A percentile compares a stretch with the other conserved stretches of the same genome.
Conservation (phyloP, 2,113 vertebrate species). For the Ameiurus melas region DNA sequence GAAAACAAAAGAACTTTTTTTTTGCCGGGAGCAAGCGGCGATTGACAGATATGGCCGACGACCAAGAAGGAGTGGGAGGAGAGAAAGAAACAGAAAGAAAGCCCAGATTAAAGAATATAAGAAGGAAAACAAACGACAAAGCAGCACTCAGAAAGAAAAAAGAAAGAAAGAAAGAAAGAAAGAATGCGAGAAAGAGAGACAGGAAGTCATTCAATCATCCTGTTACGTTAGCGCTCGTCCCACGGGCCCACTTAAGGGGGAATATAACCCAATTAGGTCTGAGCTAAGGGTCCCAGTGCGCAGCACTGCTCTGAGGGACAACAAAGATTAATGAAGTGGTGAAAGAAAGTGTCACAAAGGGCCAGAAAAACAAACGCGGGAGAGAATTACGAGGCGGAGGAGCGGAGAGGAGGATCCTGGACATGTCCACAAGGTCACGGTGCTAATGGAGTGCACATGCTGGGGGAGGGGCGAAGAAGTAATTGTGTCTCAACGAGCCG, state of each 20-base stretch:
- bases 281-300: slow-evolving; percentile 46
- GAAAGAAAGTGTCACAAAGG: slow-evolving; percentile 53
- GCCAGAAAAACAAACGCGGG: slow-evolving; percentile 26
- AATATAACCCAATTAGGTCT: slow-evolving; percentile 61
- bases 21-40: slow-evolving; percentile 58
- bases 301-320: slow-evolving; percentile 24
- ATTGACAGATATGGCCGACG: slow-evolving; percentile 63
- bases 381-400: slow-evolving; percentile 6
- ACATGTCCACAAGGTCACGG: background rate
- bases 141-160: slow-evolving; percentile 10
- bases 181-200: slow-evolving; percentile 16
- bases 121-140: slow-evolving; percentile 27
- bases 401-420: slow-evolving; percentile 14
- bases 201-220: slow-evolving; percentile 56
- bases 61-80: slow-evolving; percentile 43
- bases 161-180: slow-evolving; percentile 36
- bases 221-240: slow-evolving; percentile 57
- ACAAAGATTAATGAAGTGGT: slow-evolving; percentile 61
- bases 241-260: slow-evolving; percentile 48
- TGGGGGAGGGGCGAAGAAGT: background rate
- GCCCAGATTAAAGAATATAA: background rate
- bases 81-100: slow-evolving; percentile 9
- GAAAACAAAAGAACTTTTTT: slow-evolving; percentile 40
- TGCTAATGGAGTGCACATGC: background rate
- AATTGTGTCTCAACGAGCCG: background rate